Percentiles rank a stretch among this genome's conserved stretches.
These are phyloP conservation scores for Pseudois nayaur DNA, from an alignment of 2,113 vertebrate genomes.

Conservation along the genomic window DNA sequence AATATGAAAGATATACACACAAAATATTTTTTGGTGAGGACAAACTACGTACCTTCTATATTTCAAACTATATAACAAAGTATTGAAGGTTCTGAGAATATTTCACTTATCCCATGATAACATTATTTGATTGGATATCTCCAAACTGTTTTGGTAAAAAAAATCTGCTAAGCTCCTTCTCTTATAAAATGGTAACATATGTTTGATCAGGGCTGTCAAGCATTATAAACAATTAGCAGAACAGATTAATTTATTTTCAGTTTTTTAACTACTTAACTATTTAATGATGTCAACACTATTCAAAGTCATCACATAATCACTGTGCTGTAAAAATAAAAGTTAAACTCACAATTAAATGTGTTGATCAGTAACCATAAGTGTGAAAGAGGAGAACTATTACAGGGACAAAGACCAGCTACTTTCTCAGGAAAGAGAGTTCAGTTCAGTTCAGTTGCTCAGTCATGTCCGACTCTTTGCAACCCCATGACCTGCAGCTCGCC, in stretches of 20 bases:
- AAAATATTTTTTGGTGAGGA: neutral
- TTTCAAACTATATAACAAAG: neutral
- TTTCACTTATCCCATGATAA: neutral
- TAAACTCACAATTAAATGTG: slow-evolving; percentile 54
- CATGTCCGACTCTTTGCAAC: fast-evolving
- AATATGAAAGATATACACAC: neutral
- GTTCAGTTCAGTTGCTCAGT: neutral
- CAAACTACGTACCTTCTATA: neutral
- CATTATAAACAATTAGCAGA: slow-evolving; percentile 52
- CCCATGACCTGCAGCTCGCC: neutral
- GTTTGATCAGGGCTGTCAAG: slow-evolving; percentile 27
- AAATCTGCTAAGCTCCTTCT: neutral
- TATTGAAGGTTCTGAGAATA: neutral
- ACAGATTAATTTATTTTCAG: slow-evolving; percentile 49
- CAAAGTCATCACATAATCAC: slow-evolving; percentile 39
- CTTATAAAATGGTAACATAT: neutral
- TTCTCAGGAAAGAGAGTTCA: neutral
- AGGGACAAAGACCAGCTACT: neutral
- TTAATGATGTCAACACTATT: slow-evolving; percentile 32
- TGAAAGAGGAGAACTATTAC: neutral
- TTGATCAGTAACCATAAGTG: slow-evolving; percentile 22
- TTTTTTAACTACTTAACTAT: slow-evolving; percentile 22
- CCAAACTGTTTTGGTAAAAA: neutral
- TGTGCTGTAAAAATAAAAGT: slow-evolving; percentile 54
- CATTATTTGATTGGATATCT: neutral